Percentiles rank a stretch among this genome's conserved stretches.
phyloP scores from a whole-genome alignment of 2,113 vertebrate genomes.

The Oncorhynchus mykiss region DNA sequence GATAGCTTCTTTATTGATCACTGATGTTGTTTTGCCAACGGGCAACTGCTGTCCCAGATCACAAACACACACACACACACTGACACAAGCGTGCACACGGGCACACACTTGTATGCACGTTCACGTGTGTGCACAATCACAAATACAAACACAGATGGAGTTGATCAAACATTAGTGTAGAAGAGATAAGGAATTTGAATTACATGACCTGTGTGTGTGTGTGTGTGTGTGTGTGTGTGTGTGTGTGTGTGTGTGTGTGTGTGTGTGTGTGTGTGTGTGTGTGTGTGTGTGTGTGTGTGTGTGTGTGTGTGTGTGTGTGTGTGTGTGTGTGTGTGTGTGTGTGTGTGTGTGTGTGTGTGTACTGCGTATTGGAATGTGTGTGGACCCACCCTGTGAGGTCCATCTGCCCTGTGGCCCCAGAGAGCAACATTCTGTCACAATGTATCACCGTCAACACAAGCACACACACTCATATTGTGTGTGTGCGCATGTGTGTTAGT shows the following conservation, averaged over 20 bases:
- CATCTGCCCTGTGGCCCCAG: slow-evolving; percentile 56
- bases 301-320: too few relatives aligned
- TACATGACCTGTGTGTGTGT: too few relatives aligned
- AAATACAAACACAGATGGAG: background rate
- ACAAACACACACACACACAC: too few relatives aligned
- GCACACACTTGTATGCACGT: too few relatives aligned
- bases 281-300: background rate
- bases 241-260: background rate
- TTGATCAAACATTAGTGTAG: background rate
- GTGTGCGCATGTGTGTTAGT: slow-evolving; percentile 1
- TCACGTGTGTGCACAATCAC: background rate
- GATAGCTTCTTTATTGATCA: background rate
- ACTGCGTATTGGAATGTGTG: background rate
- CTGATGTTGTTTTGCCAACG: background rate
- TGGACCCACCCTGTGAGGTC: slow-evolving; percentile 51
- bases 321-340: background rate
- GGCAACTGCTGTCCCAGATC: too few relatives aligned
- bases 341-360: background rate
- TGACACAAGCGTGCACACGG: too few relatives aligned
- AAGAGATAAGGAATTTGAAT: too few relatives aligned
- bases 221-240: background rate
- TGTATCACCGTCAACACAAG: slow-evolving; percentile 35
- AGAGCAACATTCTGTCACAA: slow-evolving; percentile 48
- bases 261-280: background rate
- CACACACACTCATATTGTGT: background rate